Evolutionary conservation across 2,113 vertebrate species (phyloP), one percentile per base, ranked within the genome.

Genomic region (Microtus oregoni): DNA sequence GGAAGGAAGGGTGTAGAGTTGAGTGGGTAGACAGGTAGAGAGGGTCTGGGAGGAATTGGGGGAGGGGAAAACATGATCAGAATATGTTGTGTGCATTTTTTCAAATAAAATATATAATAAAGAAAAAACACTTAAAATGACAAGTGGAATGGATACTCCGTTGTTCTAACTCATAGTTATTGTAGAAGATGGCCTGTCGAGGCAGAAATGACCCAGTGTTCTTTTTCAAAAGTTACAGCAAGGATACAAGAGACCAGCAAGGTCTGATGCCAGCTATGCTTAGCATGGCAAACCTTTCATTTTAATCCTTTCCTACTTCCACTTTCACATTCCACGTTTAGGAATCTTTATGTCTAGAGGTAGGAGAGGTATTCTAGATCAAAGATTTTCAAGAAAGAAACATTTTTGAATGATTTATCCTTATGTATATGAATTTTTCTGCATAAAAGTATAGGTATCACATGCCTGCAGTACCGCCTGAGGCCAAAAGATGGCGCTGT

Each of bases 221-320:
- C 67, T 73, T 47, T 11, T 19, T 87, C 35, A 58, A 58, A 58
- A 20, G 30, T 63, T 83, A 30, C 9, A 35, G 20, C 28, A 65
- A 92, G 32, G 76, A 90, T 55, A 15, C 17, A 65, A 19, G 55
- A 30, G 19, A 17, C 73, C 30, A 20, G 44, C 63, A 47, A 32
- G 47, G 81, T 87, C 41, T 70, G 47, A 70, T 55, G 52, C 9
- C 47, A 90, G 41, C 22, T n/a, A 83, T 19, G 3, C n/a, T 91
- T 52, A 83, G 52, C 32, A 47, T 63, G 38, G 61, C 19, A 58
- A 72, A 50, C 15, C 9, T 85, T 73, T 81, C 52, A 17, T 85
- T 88, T 92, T 95, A 75, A 22, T 73, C 38, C 55, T 68, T 78
- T 61, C 52, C 82, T 95, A 20, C 68, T 96, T 91, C 83, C 61